Evolutionary conservation across 2,113 vertebrate genomes (phyloP).

Genomic region (Aphyosemion australe): DNA sequence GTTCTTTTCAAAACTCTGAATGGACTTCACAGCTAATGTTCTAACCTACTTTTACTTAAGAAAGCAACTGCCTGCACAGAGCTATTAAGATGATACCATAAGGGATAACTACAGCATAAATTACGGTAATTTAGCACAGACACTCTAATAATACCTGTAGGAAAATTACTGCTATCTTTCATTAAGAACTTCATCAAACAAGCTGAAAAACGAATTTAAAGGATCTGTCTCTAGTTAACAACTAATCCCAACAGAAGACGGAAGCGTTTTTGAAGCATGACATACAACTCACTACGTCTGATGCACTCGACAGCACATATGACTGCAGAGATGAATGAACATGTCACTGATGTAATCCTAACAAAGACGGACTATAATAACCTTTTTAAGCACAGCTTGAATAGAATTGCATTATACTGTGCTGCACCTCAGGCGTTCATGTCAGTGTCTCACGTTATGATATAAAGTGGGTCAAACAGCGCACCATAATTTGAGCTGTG

Average conservation of each 20-base stretch:
- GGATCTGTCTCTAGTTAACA: slow-evolving; percentile 8
- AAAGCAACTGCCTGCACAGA: slow-evolving; percentile 38
- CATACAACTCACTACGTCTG: not conserved
- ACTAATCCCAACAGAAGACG: slow-evolving; percentile 16
- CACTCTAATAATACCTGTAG: slow-evolving; percentile 54
- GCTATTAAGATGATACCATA: slow-evolving; percentile 37
- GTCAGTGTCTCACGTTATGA: slow-evolving; percentile 17
- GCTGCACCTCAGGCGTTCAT: slow-evolving; percentile 5
- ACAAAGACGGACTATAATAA: slow-evolving; percentile 1
- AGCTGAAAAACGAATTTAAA: slow-evolving; percentile 15
- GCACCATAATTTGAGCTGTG: not conserved
- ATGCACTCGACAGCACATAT: not conserved
- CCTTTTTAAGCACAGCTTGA: slow-evolving; percentile 2
- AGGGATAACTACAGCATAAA: slow-evolving; percentile 46
- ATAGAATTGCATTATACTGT: slow-evolving; percentile 7
- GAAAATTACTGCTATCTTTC: slow-evolving; percentile 47
- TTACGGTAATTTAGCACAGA: slow-evolving; percentile 51
- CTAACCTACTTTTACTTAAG: slow-evolving; percentile 55
- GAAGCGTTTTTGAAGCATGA: not conserved
- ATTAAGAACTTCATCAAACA: slow-evolving; percentile 24
- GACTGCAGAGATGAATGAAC: slow-evolving; percentile 7
- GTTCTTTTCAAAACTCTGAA: slow-evolving; percentile 6
- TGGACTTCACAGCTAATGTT: slow-evolving; percentile 17
- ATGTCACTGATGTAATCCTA: not conserved
- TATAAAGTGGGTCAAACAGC: not conserved